Percentiles rank a stretch among this genome's conserved stretches.
These are phyloP conservation scores for Cosmopolites sordidus DNA, from an alignment of 2,888 invertebrate genomes.

Conservation along the genomic window DNA sequence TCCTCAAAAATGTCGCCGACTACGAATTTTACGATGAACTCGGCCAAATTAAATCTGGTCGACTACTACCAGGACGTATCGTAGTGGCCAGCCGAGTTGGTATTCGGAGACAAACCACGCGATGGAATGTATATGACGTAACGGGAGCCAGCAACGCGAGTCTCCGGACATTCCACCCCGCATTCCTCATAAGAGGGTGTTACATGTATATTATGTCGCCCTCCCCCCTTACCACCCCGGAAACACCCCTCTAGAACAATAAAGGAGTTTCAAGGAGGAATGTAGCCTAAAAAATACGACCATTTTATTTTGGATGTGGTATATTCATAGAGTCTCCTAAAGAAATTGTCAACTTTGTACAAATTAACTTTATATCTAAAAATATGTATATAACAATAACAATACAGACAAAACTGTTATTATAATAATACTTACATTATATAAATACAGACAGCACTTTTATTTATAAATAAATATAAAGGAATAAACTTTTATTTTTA, in stretches of 20 bases:
- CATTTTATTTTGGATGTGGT: too few species aligned
- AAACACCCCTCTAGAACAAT: conserved; percentile 5
- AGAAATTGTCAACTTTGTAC: too few species aligned
- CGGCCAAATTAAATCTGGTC: background rate
- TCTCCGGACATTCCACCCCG: conserved; percentile 36
- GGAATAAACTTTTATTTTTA: too few species aligned
- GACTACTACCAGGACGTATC: background rate
- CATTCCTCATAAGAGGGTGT: conserved; percentile 34
- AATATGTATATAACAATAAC: too few species aligned
- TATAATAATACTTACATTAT: too few species aligned
- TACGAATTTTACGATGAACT: background rate
- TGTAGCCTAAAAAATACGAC: background rate
- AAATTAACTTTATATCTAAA: too few species aligned
- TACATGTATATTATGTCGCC: conserved; percentile 41
- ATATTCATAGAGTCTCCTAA: too few species aligned
- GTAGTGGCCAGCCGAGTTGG: background rate
- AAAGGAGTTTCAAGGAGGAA: conserved; percentile 7
- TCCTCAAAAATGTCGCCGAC: background rate
- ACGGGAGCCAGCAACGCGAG: background rate
- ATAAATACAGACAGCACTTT: too few species aligned
- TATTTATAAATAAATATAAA: too few species aligned
- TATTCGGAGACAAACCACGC: background rate
- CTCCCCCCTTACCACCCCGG: background rate
- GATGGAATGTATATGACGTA: background rate
- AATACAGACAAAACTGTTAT: too few species aligned